Evolutionary conservation across 2,888 invertebrate species (phyloP).

Genomic region (Rhimphoctona megacephalus): DNA sequence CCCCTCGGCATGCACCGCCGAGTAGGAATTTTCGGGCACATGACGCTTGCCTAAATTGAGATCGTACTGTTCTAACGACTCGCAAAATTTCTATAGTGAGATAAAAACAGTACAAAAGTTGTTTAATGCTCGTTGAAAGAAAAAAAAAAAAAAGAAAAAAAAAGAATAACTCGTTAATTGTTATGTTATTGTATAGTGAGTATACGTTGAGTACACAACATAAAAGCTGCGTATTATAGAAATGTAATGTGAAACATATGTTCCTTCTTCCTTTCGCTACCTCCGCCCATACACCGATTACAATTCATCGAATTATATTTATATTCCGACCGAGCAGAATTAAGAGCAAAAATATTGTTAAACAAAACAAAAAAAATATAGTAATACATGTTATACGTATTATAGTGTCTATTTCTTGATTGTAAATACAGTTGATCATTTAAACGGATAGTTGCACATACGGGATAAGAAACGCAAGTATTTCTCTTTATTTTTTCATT

Average conservation of each 20-base stretch:
- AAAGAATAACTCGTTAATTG: conserved; percentile 70
- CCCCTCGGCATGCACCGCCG: too few relatives aligned
- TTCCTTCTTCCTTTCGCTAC: conserved; percentile 63
- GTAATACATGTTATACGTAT: conserved; percentile 52
- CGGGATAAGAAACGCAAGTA: conserved; percentile 42
- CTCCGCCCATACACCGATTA: conserved; percentile 27
- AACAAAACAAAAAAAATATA: conserved; percentile 21
- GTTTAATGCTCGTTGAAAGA: conserved; percentile 48
- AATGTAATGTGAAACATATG: conserved; percentile 64
- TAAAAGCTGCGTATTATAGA: conserved; percentile 65
- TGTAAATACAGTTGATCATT: conserved; percentile 66
- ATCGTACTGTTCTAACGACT: neutral
- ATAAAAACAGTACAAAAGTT: conserved; percentile 23
- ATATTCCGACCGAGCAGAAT: conserved; percentile 41
- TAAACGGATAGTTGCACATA: conserved; percentile 54
- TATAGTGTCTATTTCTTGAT: conserved; percentile 64
- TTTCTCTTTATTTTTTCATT: conserved; percentile 29
- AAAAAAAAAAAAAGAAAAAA: conserved; percentile 64
- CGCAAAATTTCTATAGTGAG: neutral
- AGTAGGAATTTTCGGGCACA: neutral
- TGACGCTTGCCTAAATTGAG: neutral
- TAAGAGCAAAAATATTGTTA: conserved; percentile 42
- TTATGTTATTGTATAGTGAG: conserved; percentile 78
- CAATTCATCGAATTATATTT: conserved; percentile 51
- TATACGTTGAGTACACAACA: conserved; percentile 52